These are phyloP conservation scores for Tetropium fuscum DNA, from an alignment of 2,888 invertebrate genomes.

Conservation along the genomic window DNA sequence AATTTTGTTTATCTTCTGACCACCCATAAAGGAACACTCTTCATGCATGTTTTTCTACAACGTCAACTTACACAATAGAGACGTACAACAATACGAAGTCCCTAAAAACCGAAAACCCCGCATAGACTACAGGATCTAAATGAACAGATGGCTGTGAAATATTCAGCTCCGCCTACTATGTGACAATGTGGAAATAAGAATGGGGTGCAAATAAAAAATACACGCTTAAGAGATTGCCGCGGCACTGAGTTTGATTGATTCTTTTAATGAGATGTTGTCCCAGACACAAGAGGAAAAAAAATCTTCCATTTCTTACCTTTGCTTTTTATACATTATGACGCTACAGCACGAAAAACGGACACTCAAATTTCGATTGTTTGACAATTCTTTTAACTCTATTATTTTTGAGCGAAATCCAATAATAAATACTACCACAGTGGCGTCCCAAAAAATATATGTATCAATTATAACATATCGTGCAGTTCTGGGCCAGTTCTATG, in stretches of 20 bases:
- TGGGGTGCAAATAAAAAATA: conserved; percentile 28
- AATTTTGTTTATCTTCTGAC: conserved; percentile 26
- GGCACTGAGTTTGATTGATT: conserved; percentile 17
- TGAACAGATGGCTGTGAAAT: conserved; percentile 41
- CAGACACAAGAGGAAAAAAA: too few species aligned
- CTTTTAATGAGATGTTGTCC: not conserved
- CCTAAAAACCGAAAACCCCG: conserved; percentile 20
- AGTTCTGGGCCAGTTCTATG: too few species aligned
- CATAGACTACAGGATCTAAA: conserved; percentile 38
- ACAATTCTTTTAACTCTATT: too few species aligned
- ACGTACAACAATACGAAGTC: conserved; percentile 17
- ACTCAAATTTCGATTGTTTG: too few species aligned
- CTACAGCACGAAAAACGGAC: too few species aligned
- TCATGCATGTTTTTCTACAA: conserved; percentile 21
- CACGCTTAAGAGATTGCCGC: conserved; percentile 4
- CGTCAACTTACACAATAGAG: conserved; percentile 26
- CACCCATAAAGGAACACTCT: conserved; percentile 24
- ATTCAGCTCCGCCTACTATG: conserved; percentile 35
- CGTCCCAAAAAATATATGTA: too few species aligned
- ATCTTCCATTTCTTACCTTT: too few species aligned
- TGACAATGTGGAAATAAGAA: conserved; percentile 37
- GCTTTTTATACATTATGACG: too few species aligned
- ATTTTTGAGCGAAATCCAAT: too few species aligned
- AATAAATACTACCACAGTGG: too few species aligned
- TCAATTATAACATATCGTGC: too few species aligned